Evolutionary conservation across 2,888 invertebrate genomes (phyloP), one percentile per base, ranked within the genome.

Genomic region (Euzophera pinguis): DNA sequence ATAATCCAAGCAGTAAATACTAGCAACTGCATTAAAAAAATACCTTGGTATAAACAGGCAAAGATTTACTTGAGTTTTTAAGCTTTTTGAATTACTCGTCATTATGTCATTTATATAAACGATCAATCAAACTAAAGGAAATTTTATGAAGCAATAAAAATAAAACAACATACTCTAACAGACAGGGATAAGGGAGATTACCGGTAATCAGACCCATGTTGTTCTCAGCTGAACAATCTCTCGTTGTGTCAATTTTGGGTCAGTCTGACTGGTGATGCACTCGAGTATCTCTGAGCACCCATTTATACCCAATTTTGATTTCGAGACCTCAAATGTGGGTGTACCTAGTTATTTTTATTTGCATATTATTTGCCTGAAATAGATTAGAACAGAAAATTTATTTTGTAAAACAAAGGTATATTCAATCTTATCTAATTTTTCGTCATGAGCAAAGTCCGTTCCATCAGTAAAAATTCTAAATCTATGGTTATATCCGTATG

Each of bases 141-240:
- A 22, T 22, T 22, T 22, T 22, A 22, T 22, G n/a, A n/a, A n/a
- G n/a, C n/a, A n/a, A n/a, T n/a, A n/a, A n/a, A 22, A 22, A 22
- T 22, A 2, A 22, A 22, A 22, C 5, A 22, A 22, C 35, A 12
- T n/a, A n/a, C n/a, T 4, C 12, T 12, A 3, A 22, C 12, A 27
- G 12, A 3, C 42, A 42, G 48, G 34, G 53, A 52, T 52, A 48
- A 35, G 38, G 32, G 45, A 47, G 54, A 57, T 59, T 59, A 59
- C 56, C 57, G 51, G 55, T 60, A 54, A 57, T 52, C 38, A 53
- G 49, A 56, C 52, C 53, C 50, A 53, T 32, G 50, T 60, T 54
- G 52, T 52, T 50, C 38, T 43, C 50, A 17, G 27, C 16, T 38
- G 39, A 37, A 55, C 48, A 56, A 52, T 42, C 53, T 50, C 50